Evolutionary conservation across 2,113 vertebrate genomes (phyloP).

Genomic region (Regulus satrapa): DNA sequence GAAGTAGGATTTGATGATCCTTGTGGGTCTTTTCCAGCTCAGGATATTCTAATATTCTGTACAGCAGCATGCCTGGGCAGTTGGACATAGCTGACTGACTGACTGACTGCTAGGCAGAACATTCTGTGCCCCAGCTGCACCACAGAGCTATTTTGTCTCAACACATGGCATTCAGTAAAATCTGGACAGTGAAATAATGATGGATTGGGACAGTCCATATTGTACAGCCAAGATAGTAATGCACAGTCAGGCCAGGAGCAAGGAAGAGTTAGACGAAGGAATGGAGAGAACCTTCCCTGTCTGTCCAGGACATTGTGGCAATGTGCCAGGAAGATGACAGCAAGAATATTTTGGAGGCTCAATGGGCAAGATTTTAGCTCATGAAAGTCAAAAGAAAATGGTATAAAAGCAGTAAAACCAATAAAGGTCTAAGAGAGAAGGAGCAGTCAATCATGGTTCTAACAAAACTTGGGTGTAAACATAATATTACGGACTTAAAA

Average conservation of each 20-base stretch:
- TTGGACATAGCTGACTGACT: rapidly evolving
- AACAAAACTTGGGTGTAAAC: neutral
- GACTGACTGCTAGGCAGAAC: neutral
- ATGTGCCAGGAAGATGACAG: rapidly evolving
- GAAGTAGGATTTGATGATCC: neutral
- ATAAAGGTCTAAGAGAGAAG: neutral
- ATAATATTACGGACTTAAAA: neutral
- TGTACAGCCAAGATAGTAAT: neutral
- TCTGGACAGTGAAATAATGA: neutral
- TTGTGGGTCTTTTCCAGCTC: neutral
- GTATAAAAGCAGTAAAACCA: neutral
- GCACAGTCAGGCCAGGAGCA: neutral
- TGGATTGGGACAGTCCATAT: neutral
- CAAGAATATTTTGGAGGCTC: neutral
- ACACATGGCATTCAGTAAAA: neutral
- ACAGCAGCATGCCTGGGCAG: neutral
- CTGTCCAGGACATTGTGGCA: neutral
- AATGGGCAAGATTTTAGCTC: neutral
- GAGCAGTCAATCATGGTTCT: rapidly evolving
- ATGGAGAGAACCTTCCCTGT: neutral
- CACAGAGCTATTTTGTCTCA: neutral
- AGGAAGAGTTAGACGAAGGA: neutral
- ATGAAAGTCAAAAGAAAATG: neutral
- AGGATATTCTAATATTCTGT: neutral
- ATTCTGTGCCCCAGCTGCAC: neutral